These are phyloP conservation scores for Agapostemon virescens DNA, from an alignment of 2,888 invertebrate species.

Conservation along the genomic window DNA sequence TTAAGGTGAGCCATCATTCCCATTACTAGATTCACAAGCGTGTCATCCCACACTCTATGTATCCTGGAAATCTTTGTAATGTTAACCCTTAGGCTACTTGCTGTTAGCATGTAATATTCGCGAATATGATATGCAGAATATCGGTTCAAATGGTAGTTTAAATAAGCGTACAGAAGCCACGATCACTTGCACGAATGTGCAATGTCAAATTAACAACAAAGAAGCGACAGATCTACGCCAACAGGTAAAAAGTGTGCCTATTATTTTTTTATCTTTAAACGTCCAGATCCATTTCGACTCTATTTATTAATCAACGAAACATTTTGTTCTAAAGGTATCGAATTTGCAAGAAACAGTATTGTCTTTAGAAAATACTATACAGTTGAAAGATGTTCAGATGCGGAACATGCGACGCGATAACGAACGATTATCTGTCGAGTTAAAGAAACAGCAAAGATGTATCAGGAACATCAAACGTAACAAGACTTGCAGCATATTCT, in stretches of 20 bases:
- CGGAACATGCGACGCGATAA: slow-evolving; percentile 82
- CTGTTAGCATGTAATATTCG: slow-evolving; percentile 41
- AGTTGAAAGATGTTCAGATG: slow-evolving; percentile 81
- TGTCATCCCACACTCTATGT: not conserved
- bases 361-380: slow-evolving; percentile 80
- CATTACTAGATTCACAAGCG: not conserved
- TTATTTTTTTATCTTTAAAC: slow-evolving; percentile 61
- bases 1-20: slow-evolving; percentile 22
- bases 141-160: slow-evolving; percentile 53
- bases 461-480: slow-evolving; percentile 80
- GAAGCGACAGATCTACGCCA: slow-evolving; percentile 56
- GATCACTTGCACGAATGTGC: slow-evolving; percentile 38
- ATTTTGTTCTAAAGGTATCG: slow-evolving; percentile 76
- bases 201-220: slow-evolving; percentile 46
- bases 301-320: slow-evolving; percentile 28
- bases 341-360: slow-evolving; percentile 80
- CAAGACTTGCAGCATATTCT: slow-evolving; percentile 13
- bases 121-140: slow-evolving; percentile 71
- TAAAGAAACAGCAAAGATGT: slow-evolving; percentile 81
- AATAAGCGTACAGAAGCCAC: slow-evolving; percentile 47
- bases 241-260: slow-evolving; percentile 58
- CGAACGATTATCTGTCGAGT: slow-evolving; percentile 81
- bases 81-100: slow-evolving; percentile 12
- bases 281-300: not conserved
- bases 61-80: slow-evolving; percentile 3